phyloP scores from a whole-genome alignment of 2,888 invertebrate species.

The Athetis lepigone region DNA sequence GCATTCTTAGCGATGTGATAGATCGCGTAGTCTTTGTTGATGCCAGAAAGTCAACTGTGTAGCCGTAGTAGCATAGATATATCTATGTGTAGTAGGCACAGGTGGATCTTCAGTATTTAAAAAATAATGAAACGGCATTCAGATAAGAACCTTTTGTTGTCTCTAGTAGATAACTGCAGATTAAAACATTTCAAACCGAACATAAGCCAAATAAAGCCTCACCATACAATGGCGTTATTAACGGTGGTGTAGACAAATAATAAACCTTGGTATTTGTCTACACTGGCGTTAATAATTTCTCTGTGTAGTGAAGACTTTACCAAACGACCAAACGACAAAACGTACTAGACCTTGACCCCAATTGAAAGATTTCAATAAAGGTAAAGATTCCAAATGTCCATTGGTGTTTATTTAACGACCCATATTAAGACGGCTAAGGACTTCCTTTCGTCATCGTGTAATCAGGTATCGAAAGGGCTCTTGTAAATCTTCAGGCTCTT shows the following conservation, averaged over 20 bases:
- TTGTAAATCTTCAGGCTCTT: conserved; percentile 83
- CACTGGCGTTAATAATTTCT: too few species aligned
- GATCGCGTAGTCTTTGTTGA: too few species aligned
- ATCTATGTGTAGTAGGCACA: too few species aligned
- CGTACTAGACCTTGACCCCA: not conserved
- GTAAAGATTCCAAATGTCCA: conserved; percentile 5
- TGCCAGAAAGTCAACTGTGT: too few species aligned
- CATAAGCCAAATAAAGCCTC: not conserved
- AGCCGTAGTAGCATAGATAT: too few species aligned
- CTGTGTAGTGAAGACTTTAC: too few species aligned
- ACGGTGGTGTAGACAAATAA: too few species aligned
- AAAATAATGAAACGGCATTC: not conserved
- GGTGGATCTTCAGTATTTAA: too few species aligned
- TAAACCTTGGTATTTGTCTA: too few species aligned
- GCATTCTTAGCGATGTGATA: conserved; percentile 22
- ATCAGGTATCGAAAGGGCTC: conserved; percentile 71
- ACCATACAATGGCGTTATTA: too few species aligned
- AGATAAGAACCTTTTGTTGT: not conserved
- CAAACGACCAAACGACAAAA: not conserved
- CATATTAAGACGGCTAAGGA: conserved; percentile 31
- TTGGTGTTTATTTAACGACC: conserved; percentile 28
- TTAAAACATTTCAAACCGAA: not conserved
- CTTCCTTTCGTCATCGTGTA: conserved; percentile 51
- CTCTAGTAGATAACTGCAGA: not conserved
- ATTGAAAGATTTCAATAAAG: conserved; percentile 15